Evolutionary conservation across 2,113 vertebrate species (phyloP), one percentile per base, ranked within the genome.

Genomic region (Spheniscus mendiculus): DNA sequence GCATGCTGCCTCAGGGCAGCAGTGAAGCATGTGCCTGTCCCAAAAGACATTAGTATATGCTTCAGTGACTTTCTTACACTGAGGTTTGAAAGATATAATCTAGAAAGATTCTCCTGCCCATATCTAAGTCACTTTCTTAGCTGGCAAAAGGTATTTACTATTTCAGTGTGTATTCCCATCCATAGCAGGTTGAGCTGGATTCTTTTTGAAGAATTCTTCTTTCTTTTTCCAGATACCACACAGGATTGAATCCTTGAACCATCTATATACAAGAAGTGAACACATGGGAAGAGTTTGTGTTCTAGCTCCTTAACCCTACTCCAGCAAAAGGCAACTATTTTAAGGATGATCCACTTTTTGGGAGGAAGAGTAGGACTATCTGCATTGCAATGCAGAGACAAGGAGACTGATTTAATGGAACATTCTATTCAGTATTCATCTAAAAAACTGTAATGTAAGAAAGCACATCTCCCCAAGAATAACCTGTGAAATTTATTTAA

Each of bases 401-500:
- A 82, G 10, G 30, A 45, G 59, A 26, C 36, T 36, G 78, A 92
- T 80, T 83, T 83, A 71, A 71, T 79, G 50, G 40, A 79, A 38
- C 81, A 89, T 59, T 40, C 53, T 76, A 42, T 69, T 77, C 10
- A 4, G 49, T 65, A 94, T 87, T 53, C 72, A 83, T 50, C 47
- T 78, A 52, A 85, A 90, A 89, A 61, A 10, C 26, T 82, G 22
- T 34, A 67, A 63, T 5, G 3, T 27, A 55, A 91, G 50, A 81
- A 87, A 94, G 67, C 12, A 20, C 45, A 67, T 77, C 55, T 79
- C 25, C 38, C 40, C 44, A 70, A 80, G 66, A 93, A 88, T 52
- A 67, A 92, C 80, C 66, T 47, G 29, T 76, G 59, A 95, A 81
- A 83, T 83, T 52, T 93, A 89, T 94, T 95, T 96, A 70, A 84